phyloP scores from a whole-genome alignment of 2,797 vertebrate species.

The Pseudochirops cupreus region DNA sequence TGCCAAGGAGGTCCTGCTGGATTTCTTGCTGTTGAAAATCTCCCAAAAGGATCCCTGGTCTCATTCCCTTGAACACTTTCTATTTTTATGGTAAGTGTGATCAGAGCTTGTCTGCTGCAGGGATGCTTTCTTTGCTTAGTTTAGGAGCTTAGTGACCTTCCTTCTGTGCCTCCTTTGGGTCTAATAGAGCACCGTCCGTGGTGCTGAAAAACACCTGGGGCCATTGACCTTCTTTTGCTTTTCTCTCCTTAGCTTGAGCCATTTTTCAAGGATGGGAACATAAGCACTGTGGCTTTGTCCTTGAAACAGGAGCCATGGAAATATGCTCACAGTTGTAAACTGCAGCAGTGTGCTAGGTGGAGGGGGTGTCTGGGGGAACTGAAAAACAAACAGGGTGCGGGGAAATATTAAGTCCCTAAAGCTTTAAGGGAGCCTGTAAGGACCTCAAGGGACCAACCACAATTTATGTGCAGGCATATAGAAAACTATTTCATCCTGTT shows the following conservation, averaged over 20 bases:
- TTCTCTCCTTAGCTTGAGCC: slow-evolving; percentile 32
- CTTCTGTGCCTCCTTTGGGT: slow-evolving; percentile 67
- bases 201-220: slow-evolving; percentile 69
- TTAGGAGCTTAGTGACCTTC: slow-evolving; percentile 85
- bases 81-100: slow-evolving; percentile 89
- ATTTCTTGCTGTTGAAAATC: slow-evolving; percentile 78
- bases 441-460: slow-evolving; percentile 43
- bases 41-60: slow-evolving; percentile 78
- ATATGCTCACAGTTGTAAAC: slow-evolving; percentile 13
- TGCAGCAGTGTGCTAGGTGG: slow-evolving; percentile 66
- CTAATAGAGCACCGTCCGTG: slow-evolving; percentile 49
- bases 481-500: slow-evolving; percentile 69
- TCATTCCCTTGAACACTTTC: slow-evolving; percentile 85
- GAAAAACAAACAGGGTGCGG: slow-evolving; percentile 30
- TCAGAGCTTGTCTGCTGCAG: slow-evolving; percentile 87
- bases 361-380: slow-evolving; percentile 39
- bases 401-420: background rate
- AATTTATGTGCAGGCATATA: slow-evolving; percentile 13
- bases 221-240: slow-evolving; percentile 60
- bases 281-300: slow-evolving; percentile 85
- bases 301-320: slow-evolving; percentile 80
- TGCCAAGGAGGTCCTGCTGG: slow-evolving; percentile 76
- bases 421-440: slow-evolving; percentile 14
- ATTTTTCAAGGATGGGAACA: slow-evolving; percentile 73
- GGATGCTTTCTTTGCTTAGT: slow-evolving; percentile 62